Percentiles rank a stretch among this genome's conserved stretches.
These are phyloP conservation scores for Osmerus mordax DNA, from an alignment of 2,113 vertebrate genomes.

Conservation along the genomic window DNA sequence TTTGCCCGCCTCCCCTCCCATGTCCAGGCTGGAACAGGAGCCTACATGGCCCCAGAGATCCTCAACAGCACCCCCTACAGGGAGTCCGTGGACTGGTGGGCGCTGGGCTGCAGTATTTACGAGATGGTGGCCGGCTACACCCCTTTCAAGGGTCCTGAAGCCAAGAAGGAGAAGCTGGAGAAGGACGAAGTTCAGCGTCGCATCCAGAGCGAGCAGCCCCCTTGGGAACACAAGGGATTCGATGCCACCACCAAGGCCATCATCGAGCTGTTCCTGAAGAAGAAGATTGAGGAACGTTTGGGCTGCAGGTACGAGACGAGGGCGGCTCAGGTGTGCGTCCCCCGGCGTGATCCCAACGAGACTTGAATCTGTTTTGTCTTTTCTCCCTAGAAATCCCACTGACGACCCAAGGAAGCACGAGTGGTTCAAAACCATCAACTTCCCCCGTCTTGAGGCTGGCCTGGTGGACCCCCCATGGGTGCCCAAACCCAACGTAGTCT, in stretches of 20 bases:
- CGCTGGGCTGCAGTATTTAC: conserved; percentile 91
- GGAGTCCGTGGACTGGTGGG: conserved; percentile 95
- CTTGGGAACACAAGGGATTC: conserved; percentile 82
- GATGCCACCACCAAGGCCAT: conserved; percentile 80
- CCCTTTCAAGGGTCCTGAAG: conserved; percentile 82
- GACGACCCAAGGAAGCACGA: conserved; percentile 86
- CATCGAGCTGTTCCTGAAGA: conserved; percentile 85
- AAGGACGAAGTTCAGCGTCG: conserved; percentile 89
- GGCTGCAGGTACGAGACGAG: conserved; percentile 81
- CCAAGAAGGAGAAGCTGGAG: conserved; percentile 82
- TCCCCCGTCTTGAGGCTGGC: conserved; percentile 86
- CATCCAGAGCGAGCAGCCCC: conserved; percentile 84
- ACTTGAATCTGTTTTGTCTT: conserved; percentile 1
- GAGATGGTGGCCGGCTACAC: conserved; percentile 92
- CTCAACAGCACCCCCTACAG: conserved; percentile 82
- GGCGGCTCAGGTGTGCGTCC: background rate
- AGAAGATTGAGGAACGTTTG: conserved; percentile 82
- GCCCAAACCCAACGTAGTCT: conserved; percentile 89
- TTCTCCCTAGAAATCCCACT: conserved; percentile 69
- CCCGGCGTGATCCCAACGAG: background rate
- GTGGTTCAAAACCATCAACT: conserved; percentile 89
- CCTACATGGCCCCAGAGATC: conserved; percentile 94
- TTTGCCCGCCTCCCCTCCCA: background rate
- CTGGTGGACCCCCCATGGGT: conserved; percentile 82
- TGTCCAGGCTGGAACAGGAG: conserved; percentile 86